Evolutionary conservation across 2,888 invertebrate genomes (phyloP).

Genomic region (Aquatica leii): DNA sequence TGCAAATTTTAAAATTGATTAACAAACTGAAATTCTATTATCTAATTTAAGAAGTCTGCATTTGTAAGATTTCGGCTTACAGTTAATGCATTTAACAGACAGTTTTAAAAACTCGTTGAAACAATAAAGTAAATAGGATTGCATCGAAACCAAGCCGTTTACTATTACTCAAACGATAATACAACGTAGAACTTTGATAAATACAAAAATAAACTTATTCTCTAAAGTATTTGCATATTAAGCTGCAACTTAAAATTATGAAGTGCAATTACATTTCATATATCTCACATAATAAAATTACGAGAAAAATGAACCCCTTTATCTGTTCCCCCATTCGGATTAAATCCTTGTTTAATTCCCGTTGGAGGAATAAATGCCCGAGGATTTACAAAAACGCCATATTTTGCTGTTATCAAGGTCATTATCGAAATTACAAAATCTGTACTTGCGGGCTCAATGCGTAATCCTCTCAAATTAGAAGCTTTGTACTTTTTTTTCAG

Average conservation of each 20-base stretch:
- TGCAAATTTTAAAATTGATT: not conserved
- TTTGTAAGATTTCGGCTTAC: not conserved
- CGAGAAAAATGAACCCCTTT: conserved; percentile 46
- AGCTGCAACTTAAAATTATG: conserved; percentile 32
- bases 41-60: not conserved
- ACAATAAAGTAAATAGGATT: too few species aligned
- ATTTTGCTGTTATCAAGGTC: conserved; percentile 60
- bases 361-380: conserved; percentile 55
- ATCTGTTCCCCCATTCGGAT: conserved; percentile 39
- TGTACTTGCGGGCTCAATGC: conserved; percentile 30
- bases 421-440: conserved; percentile 58
- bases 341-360: conserved; percentile 52
- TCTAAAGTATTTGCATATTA: not conserved
- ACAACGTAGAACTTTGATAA: not conserved
- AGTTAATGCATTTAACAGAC: not conserved
- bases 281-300: conserved; percentile 44
- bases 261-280: conserved; percentile 20
- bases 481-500: conserved; percentile 17
- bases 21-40: not conserved
- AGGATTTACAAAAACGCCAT: conserved; percentile 60
- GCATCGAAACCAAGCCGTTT: too few species aligned
- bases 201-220: not conserved
- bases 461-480: conserved; percentile 36
- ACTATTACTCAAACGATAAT: too few species aligned
- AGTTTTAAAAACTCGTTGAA: not conserved